Conservation (phyloP, 2,888 invertebrate species). For the Plagodis pulveraria region DNA sequence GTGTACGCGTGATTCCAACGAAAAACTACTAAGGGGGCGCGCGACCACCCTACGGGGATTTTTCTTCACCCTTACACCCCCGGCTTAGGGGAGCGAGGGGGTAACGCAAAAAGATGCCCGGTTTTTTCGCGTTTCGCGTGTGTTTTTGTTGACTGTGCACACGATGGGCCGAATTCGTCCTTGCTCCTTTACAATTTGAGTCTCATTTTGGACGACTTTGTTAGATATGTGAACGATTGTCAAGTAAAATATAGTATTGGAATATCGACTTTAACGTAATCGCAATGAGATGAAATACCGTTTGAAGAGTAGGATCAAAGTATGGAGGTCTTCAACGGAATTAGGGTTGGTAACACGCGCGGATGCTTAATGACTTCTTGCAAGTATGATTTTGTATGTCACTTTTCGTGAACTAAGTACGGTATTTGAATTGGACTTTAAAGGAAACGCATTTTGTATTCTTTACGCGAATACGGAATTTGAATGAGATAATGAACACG, state of each 20-base stretch:
- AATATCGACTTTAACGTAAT: slow-evolving; percentile 41
- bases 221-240: slow-evolving; percentile 75
- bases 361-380: slow-evolving; percentile 81
- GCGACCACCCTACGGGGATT: slow-evolving; percentile 62
- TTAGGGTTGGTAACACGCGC: slow-evolving; percentile 71
- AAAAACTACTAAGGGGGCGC: slow-evolving; percentile 76
- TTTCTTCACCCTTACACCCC: slow-evolving; percentile 70
- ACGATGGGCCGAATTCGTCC: slow-evolving; percentile 42
- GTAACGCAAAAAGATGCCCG: slow-evolving; percentile 79
- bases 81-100: slow-evolving; percentile 69
- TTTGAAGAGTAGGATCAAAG: slow-evolving; percentile 17
- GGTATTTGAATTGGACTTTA: slow-evolving; percentile 63
- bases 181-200: slow-evolving; percentile 27
- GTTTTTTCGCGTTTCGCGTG: slow-evolving; percentile 72
- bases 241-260: slow-evolving; percentile 38
- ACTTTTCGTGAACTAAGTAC: slow-evolving; percentile 67
- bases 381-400: slow-evolving; percentile 74
- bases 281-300: slow-evolving; percentile 37
- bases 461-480: slow-evolving; percentile 33
- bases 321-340: slow-evolving; percentile 57
- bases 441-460: slow-evolving; percentile 55
- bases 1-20: slow-evolving; percentile 81
- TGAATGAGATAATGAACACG: slow-evolving; percentile 36
- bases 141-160: slow-evolving; percentile 73
- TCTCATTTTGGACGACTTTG: slow-evolving; percentile 35